Evolutionary conservation across 2,888 invertebrate genomes (phyloP), one percentile per base, ranked within the genome.

Genomic region (Harpalus rubripes): DNA sequence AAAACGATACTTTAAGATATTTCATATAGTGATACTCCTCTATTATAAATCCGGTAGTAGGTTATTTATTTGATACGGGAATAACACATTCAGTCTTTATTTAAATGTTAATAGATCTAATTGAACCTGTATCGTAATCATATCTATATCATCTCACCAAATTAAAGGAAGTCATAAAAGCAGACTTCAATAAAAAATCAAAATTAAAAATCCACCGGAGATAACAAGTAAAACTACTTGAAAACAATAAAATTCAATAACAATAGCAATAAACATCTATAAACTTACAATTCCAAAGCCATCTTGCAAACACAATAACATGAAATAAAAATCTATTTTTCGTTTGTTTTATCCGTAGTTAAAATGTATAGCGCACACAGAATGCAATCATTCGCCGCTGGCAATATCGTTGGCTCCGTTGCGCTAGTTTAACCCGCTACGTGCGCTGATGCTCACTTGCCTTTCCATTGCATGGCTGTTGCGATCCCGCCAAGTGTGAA

Each of bases 341-440:
- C 44, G 7, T 74, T 44, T 4, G n/a, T 44, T 44, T 44, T 44
- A 0, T 18, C 3, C 44, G 74, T 74, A 74, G 41, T 74, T 72
- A 72, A 72, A 72, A 72, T 72, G 72, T 72, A 72, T 72, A 41
- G 72, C 72, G 72, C 39, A 72, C 72, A 41, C 41, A 41, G 41
- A 72, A 39, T 72, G 72, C 39, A 32, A 72, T 72, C 72, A 39
- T 39, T 39, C 41, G 72, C 32, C 41, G 15, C 5, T 72, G 72
- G 74, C 74, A 74, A 44, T 74, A 44, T 41, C 41, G 44, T n/a
- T 72, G 10, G 68, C 68, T 16, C 7, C n/a, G 7, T 10, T 32
- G 39, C 39, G 44, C 44, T 65, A 65, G 22, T 22, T 65, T 65
- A 63, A 65, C 18, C 15, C n/a, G 41, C 16, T 52, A 74, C 74